Percentiles rank a stretch among this genome's conserved stretches.
Evolutionary conservation across 1,140 invertebrate species (phyloP).

Genomic region (Wiebesia pumilae): DNA sequence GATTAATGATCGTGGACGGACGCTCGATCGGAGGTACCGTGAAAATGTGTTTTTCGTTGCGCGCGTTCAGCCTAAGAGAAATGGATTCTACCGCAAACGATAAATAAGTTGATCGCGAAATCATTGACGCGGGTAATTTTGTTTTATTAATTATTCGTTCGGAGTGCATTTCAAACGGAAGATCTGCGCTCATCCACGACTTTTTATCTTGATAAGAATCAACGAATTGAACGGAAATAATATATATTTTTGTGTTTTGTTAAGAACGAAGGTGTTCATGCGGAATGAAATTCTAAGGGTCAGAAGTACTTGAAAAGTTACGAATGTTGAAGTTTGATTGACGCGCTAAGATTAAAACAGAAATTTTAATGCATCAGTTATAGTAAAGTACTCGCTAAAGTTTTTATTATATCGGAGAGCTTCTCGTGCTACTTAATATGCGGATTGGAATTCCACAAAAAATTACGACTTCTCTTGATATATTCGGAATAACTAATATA

Average conservation of each 20-base stretch:
- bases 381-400: not conserved
- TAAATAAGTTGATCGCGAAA: not conserved
- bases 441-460: not conserved
- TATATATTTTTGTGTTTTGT: too few species aligned
- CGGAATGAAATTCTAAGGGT: not conserved
- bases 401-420: not conserved
- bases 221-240: not conserved
- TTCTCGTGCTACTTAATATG: not conserved
- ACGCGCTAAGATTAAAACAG: not conserved
- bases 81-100: not conserved
- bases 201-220: not conserved
- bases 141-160: not conserved
- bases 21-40: too few species aligned
- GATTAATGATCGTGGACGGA: too few species aligned
- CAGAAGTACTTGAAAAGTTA: not conserved
- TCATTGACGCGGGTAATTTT: not conserved
- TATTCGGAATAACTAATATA: not conserved
- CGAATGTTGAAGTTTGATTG: slow-evolving; percentile 1
- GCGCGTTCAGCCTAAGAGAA: not conserved
- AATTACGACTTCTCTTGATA: not conserved
- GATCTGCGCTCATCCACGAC: not conserved
- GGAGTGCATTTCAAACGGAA: not conserved
- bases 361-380: not conserved
- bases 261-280: not conserved
- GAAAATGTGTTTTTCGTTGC: not conserved